Conservation (phyloP, 2,113 vertebrate genomes). For the Phycodurus eques region DNA sequence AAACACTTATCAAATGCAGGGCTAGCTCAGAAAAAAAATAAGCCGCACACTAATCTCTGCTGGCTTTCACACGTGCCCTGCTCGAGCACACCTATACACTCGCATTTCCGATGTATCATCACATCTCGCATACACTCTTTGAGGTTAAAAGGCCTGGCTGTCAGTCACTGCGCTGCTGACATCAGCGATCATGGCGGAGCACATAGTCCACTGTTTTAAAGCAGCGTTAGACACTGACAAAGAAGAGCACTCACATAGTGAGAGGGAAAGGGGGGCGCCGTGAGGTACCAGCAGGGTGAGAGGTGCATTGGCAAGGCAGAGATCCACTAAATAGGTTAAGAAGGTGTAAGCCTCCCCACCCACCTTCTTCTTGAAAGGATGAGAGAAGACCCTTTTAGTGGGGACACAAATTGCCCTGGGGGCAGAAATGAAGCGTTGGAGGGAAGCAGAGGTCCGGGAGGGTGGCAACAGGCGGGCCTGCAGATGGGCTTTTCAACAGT, state of each 20-base stretch:
- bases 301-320: conserved; percentile 54
- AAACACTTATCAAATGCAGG: conserved; percentile 45
- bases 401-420: conserved; percentile 62
- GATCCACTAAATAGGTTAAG: conserved; percentile 70
- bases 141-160: conserved; percentile 70
- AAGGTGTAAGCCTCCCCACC: conserved; percentile 45
- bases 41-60: conserved; percentile 15
- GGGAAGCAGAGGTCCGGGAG: conserved; percentile 43
- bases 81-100: conserved; percentile 2
- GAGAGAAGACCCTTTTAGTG: conserved; percentile 60
- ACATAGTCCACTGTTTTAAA: conserved; percentile 57
- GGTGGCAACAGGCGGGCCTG: conserved; percentile 46
- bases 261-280: conserved; percentile 21
- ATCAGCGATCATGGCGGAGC: conserved; percentile 64
- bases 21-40: conserved; percentile 25
- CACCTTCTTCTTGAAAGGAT: conserved; percentile 1
- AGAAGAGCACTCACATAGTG: conserved; percentile 63
- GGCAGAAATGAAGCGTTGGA: conserved; percentile 65
- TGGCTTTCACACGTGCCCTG: conserved; percentile 14
- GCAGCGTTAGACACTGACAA: conserved; percentile 56
- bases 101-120: conserved; percentile 41
- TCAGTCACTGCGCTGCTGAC: conserved; percentile 73
- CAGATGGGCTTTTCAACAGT: conserved; percentile 62
- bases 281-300: conserved; percentile 26
- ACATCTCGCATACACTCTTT: conserved; percentile 26